A percentile compares a stretch with the other conserved stretches of the same genome.
Evolutionary conservation across 2,888 invertebrate genomes (phyloP).

Genomic region (Elysia crispata): DNA sequence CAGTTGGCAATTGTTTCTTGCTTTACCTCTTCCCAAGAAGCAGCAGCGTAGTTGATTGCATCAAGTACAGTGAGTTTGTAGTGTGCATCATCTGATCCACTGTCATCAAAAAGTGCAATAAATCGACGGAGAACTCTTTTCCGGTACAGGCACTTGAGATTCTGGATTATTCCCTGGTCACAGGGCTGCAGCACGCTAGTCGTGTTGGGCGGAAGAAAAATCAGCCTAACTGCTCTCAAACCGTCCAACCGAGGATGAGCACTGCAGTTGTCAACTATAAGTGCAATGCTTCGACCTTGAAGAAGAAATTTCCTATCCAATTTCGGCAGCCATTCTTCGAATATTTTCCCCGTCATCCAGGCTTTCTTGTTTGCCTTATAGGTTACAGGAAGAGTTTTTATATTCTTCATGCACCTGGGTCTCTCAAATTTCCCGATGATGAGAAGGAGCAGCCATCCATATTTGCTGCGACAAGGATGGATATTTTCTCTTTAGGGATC

Average conservation of each 20-base stretch:
- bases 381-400: slow-evolving; percentile 48
- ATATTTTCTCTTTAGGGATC: not conserved
- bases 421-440: slow-evolving; percentile 55
- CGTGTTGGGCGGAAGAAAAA: slow-evolving; percentile 61
- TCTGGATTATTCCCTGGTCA: slow-evolving; percentile 59
- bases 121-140: slow-evolving; percentile 20
- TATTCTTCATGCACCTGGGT: slow-evolving; percentile 57
- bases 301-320: slow-evolving; percentile 50
- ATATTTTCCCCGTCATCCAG: slow-evolving; percentile 55
- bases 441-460: slow-evolving; percentile 53
- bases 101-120: slow-evolving; percentile 16
- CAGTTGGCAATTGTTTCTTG: not conserved
- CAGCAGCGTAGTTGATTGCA: too few species aligned
- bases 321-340: slow-evolving; percentile 54
- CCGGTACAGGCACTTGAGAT: slow-evolving; percentile 48
- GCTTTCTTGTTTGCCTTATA: slow-evolving; percentile 56
- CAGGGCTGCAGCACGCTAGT: slow-evolving; percentile 59
- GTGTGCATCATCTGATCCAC: slow-evolving; percentile 17
- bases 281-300: slow-evolving; percentile 45
- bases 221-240: slow-evolving; percentile 51
- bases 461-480: slow-evolving; percentile 54
- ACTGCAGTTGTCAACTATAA: slow-evolving; percentile 58
- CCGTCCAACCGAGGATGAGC: slow-evolving; percentile 53
- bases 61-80: slow-evolving; percentile 32
- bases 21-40: slow-evolving; percentile 14